phyloP scores from a whole-genome alignment of 2,113 vertebrate genomes.

The Trematomus loennbergii region DNA sequence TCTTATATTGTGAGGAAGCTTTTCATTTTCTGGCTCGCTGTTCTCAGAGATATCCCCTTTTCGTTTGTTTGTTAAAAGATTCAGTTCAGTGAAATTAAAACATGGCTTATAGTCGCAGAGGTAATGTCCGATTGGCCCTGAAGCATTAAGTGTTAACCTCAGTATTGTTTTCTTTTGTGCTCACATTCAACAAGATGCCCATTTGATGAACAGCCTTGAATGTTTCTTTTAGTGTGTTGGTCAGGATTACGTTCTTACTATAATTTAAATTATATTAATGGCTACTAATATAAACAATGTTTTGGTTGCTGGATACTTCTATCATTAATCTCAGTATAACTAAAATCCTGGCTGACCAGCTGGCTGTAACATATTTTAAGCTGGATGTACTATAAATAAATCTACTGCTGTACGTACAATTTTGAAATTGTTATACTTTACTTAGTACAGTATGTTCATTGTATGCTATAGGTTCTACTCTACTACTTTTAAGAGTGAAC shows the following conservation, averaged over 20 bases:
- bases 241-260: neutral
- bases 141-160: slow-evolving; percentile 28
- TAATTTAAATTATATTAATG: neutral
- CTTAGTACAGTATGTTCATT: neutral
- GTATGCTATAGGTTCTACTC: neutral
- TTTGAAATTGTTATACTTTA: neutral
- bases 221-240: neutral
- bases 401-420: neutral
- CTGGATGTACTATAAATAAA: too few relatives aligned
- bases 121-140: slow-evolving; percentile 22
- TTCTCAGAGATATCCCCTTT: slow-evolving; percentile 48
- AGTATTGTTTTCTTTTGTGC: slow-evolving; percentile 25
- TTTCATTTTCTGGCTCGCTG: slow-evolving; percentile 9
- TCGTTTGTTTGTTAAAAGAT: slow-evolving; percentile 55
- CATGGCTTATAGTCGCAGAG: slow-evolving; percentile 2
- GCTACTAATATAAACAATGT: neutral
- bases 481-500: neutral
- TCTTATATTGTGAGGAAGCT: slow-evolving; percentile 51
- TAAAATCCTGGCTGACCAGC: too few relatives aligned
- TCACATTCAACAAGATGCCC: slow-evolving; percentile 11
- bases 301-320: neutral
- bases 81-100: slow-evolving; percentile 39
- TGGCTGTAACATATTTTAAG: too few relatives aligned
- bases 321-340: too few relatives aligned
- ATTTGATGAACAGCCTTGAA: slow-evolving; percentile 1